Evolutionary conservation across 2,797 vertebrate species (phyloP).

Genomic region (Sebastes nivosus): DNA sequence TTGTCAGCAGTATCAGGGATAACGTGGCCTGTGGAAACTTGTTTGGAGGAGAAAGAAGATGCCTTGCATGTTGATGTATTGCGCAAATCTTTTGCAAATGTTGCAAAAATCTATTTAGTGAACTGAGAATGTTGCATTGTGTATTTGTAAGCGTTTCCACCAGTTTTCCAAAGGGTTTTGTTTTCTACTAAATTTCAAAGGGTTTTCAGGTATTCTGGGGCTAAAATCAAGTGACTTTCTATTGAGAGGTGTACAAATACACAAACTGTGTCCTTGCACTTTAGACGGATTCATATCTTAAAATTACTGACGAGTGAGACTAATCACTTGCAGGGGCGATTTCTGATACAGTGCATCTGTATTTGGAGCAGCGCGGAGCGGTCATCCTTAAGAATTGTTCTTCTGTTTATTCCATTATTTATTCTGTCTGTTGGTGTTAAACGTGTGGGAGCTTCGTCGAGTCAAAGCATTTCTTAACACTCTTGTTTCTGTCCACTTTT

Average conservation of each 20-base stretch:
- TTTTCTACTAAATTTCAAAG: conserved; percentile 11
- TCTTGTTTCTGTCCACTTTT: conserved; percentile 43
- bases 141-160: conserved; percentile 11
- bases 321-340: not conserved
- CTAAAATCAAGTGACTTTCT: conserved; percentile 12
- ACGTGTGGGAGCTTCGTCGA: conserved; percentile 26
- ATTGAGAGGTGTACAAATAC: conserved; percentile 13
- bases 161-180: not conserved
- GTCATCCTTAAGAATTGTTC: conserved; percentile 36
- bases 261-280: conserved; percentile 51
- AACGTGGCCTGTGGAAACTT: not conserved
- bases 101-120: conserved; percentile 10
- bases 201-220: conserved; percentile 10
- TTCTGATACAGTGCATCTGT: conserved; percentile 38
- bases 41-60: not conserved
- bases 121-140: conserved; percentile 23
- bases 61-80: conserved; percentile 38
- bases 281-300: conserved; percentile 20
- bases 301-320: conserved; percentile 6
- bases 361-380: conserved; percentile 16
- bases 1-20: conserved; percentile 3
- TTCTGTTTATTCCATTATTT: conserved; percentile 78
- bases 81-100: conserved; percentile 6
- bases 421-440: conserved; percentile 71
- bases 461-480: conserved; percentile 36